phyloP scores from a whole-genome alignment of 1,140 invertebrate species.

The Drosophila ambigua region DNA sequence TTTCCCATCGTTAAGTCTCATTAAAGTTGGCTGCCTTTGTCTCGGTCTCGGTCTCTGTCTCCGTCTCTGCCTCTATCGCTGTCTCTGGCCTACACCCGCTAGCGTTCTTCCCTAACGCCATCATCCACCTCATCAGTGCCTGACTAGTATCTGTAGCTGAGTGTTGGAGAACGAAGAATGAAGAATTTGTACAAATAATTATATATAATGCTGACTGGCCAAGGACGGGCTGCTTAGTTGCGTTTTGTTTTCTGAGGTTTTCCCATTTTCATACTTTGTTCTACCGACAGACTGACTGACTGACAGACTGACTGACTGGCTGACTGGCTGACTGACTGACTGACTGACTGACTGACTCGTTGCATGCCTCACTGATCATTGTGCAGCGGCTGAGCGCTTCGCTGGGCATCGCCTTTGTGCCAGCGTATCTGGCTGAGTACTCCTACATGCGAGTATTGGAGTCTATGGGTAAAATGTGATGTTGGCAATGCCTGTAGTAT shows the following conservation, averaged over 20 bases:
- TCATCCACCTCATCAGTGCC: slow-evolving; percentile 29
- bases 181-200: slow-evolving; percentile 74
- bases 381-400: slow-evolving; percentile 67
- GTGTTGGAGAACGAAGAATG: slow-evolving; percentile 15
- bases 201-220: slow-evolving; percentile 72
- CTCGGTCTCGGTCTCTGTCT: slow-evolving; percentile 2
- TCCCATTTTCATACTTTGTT: slow-evolving; percentile 60
- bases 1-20: slow-evolving; percentile 63
- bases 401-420: slow-evolving; percentile 29
- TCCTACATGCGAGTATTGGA: too few relatives aligned
- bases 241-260: slow-evolving; percentile 61
- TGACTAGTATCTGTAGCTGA: too few relatives aligned
- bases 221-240: slow-evolving; percentile 73
- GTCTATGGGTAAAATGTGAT: too few relatives aligned
- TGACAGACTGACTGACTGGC: slow-evolving; percentile 13
- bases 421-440: not conserved
- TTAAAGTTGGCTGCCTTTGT: slow-evolving; percentile 44
- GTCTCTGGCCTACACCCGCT: not conserved
- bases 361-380: slow-evolving; percentile 64
- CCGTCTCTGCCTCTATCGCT: not conserved
- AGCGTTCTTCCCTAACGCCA: slow-evolving; percentile 25
- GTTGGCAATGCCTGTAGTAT: not conserved
- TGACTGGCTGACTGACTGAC: slow-evolving; percentile 24
- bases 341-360: slow-evolving; percentile 21
- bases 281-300: slow-evolving; percentile 31